phyloP scores from a whole-genome alignment of 2,888 invertebrate genomes.

The Philereme vetulata region DNA sequence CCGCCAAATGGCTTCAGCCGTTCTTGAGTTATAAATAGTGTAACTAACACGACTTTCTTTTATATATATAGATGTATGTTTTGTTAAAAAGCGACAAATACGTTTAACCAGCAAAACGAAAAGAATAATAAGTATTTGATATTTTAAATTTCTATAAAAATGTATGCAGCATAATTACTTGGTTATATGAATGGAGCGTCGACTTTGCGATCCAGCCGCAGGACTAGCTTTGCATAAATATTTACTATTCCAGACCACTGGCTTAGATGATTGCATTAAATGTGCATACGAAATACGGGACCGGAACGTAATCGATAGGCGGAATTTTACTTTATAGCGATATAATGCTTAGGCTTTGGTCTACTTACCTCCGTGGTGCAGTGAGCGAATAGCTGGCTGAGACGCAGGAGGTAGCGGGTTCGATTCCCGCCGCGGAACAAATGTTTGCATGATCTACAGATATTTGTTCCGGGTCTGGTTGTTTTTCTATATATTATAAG shows the following conservation, averaged over 20 bases:
- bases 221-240: conserved; percentile 63
- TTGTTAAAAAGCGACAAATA: no score
- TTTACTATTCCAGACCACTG: conserved; percentile 66
- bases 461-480: no score
- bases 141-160: conserved; percentile 31
- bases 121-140: conserved; percentile 19
- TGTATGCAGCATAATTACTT: conserved; percentile 38
- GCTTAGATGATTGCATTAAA: conserved; percentile 69
- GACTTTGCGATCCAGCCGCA: conserved; percentile 42
- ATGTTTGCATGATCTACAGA: no score
- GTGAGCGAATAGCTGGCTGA: no score
- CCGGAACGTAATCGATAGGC: conserved; percentile 50
- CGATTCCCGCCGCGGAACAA: no score
- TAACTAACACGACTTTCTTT: no score
- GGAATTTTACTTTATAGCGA: conserved; percentile 43
- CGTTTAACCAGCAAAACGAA: conserved; percentile 10
- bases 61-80: no score
- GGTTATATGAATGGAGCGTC: conserved; percentile 41
- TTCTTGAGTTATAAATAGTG: no score
- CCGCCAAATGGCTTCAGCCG: no score
- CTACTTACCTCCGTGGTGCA: no score
- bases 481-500: no score
- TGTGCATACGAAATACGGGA: conserved; percentile 59
- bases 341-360: conserved; percentile 20
- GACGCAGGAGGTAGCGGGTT: no score